Evolutionary conservation across 2,113 vertebrate genomes (phyloP), one percentile per base, ranked within the genome.

Genomic region (Cyphomyrus discorhynchus): DNA sequence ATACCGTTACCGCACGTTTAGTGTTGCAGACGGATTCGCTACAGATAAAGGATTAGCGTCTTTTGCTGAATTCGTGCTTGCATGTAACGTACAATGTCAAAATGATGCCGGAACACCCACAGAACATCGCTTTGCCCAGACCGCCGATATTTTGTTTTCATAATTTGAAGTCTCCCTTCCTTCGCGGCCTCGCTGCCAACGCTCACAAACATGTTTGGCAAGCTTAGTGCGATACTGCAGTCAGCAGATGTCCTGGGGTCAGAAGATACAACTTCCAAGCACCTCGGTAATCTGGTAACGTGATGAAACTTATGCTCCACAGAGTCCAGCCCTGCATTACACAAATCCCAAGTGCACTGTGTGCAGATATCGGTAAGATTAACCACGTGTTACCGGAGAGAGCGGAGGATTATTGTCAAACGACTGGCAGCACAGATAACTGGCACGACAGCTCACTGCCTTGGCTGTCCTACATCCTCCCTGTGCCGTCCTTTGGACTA

Each of bases 11-110:
- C 94, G 92, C 94, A 94, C 94, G 94, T 93, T 93, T 92, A 94
- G 93, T 94, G 93, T 95, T 94, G 92, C 93, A 93, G 92, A 89
- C 91, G 94, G 95, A 96, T 96, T 95, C 95, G 92, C 94, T 91
- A 92, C 92, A 91, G 94, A 74, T 95, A 96, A 94, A 93, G 94
- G 95, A 96, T 96, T 96, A 95, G 94, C 92, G 90, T 94, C 3
- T 11, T 31, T 70, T 27, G n/a, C 9, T 70, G 27, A 27, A 70
- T 31, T 70, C 2, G 3, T 31, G 11, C 62, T 95, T 95, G 94
- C 93, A 94, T 19, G 74, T 42, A 42, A 80, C 39, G 94, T 94
- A 95, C 95, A 94, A 95, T 93, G 94, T 94, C 93, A 94, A 95
- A 95, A 92, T 35, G 91, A 45, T 95, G 95, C 95, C 93, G 92